A percentile compares a stretch with the other conserved stretches of the same genome.
phyloP scores from a whole-genome alignment of 2,888 invertebrate species.

The Torymus aiolomorphi region DNA sequence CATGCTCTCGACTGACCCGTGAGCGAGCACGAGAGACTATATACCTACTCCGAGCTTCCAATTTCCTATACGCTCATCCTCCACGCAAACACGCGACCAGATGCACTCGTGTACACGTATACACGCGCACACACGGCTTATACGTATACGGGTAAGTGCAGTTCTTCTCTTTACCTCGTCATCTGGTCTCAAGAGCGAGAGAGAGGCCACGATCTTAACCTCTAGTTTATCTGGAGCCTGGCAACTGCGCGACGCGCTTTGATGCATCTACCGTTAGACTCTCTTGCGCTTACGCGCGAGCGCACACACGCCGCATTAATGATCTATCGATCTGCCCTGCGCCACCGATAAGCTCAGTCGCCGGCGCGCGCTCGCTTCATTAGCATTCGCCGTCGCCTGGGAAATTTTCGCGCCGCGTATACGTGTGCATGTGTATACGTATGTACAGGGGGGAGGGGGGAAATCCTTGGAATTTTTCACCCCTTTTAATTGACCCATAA shows the following conservation, averaged over 20 bases:
- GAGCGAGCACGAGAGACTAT: too few relatives aligned
- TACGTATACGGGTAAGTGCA: not conserved
- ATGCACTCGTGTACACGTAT: not conserved
- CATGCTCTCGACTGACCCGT: conserved; percentile 2
- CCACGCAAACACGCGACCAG: not conserved
- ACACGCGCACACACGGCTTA: too few relatives aligned
- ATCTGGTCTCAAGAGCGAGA: not conserved
- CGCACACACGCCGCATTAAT: conserved; percentile 40
- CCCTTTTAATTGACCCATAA: conserved; percentile 55
- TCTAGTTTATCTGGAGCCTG: not conserved
- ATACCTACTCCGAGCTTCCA: not conserved
- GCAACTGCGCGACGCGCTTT: conserved; percentile 14
- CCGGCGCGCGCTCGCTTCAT: conserved; percentile 27
- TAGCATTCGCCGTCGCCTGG: conserved; percentile 51
- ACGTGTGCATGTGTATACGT: too few relatives aligned
- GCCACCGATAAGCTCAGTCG: conserved; percentile 25
- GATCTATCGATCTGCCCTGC: conserved; percentile 52
- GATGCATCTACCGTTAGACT: conserved; percentile 44
- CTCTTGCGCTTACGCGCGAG: conserved; percentile 1
- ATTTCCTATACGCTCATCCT: not conserved
- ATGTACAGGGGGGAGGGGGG: not conserved
- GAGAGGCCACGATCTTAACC: not conserved
- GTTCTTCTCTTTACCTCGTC: conserved; percentile 9
- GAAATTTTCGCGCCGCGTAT: conserved; percentile 43
- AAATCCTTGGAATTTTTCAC: conserved; percentile 46